Evolutionary conservation across 2,888 invertebrate species (phyloP), one percentile per base, ranked within the genome.

Genomic region (Netelia inedita): DNA sequence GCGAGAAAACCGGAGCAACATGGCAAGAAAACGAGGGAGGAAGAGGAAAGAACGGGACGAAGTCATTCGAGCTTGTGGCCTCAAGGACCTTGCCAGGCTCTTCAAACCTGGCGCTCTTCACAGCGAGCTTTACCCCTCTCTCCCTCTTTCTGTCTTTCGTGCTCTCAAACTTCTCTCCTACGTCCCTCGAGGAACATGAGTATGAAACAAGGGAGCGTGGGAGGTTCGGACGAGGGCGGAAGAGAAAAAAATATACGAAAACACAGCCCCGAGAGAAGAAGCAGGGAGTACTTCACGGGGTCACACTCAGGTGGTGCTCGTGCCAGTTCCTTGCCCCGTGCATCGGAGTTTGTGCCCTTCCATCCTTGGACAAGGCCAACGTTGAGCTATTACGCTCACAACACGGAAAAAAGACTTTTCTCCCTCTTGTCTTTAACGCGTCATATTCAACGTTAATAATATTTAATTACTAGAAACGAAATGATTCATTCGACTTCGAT

Each of bases 301-400:
- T 76, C 71, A 57, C 65, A 65, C 69, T 71, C 81, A 75, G 75
- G 63, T 66, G 59, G 80, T 75, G 75, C 63, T 68, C 71, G n/a
- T 55, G 21, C 21, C 23, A n/a, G 28, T 63, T 50, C 16, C 35
- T 71, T 50, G 8, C 19, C 11, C 21, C 69, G 10, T 59, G 21
- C 16, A 23, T 41, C 5, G 41, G 59, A 35, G 14, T 43, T 55
- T 66, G 68, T 75, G 68, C 35, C 61, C 61, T 19, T 19, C 16
- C 57, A 57, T 57, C 57, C 10, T 21, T n/a, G 16, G 57, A 23
- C 21, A 46, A 55, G 21, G 35, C 16, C 23, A n/a, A 35, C 16
- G 57, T 19, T 10, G 57, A 57, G 57, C 19, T 57, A 57, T 19
- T 16, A 57, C 8, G 2, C 35, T 57, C 71, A 55, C 55, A 23